Evolutionary conservation across 2,888 invertebrate species (phyloP).

Genomic region (Eristalis tenax): DNA sequence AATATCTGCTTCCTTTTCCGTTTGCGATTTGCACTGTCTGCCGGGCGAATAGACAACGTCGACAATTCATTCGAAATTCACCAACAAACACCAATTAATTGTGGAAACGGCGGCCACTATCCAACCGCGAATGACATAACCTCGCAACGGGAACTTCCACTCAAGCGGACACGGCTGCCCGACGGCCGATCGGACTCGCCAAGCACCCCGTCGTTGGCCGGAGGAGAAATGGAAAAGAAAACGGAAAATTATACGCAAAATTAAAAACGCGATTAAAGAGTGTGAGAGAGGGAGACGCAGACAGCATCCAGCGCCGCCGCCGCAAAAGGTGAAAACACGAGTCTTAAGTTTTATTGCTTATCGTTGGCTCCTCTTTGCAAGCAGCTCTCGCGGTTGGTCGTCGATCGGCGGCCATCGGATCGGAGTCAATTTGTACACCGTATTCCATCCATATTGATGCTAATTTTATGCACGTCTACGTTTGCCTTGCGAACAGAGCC

Average conservation of each 20-base stretch:
- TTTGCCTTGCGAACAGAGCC: neutral
- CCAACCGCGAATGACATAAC: slow-evolving; percentile 32
- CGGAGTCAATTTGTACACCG: neutral
- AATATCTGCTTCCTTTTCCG: neutral
- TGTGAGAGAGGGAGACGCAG: neutral
- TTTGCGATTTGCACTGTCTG: neutral
- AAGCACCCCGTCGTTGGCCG: neutral
- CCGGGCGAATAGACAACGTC: neutral
- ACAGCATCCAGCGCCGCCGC: neutral
- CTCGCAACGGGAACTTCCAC: slow-evolving; percentile 10
- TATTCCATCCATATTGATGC: neutral
- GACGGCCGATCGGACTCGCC: too few relatives aligned
- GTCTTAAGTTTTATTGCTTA: neutral
- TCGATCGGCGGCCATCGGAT: neutral
- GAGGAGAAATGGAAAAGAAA: slow-evolving; percentile 7
- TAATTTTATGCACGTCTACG: neutral
- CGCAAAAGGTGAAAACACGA: neutral
- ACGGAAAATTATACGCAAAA: slow-evolving; percentile 33
- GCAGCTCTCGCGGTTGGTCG: neutral
- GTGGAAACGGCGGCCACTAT: slow-evolving; percentile 16
- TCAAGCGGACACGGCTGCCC: neutral
- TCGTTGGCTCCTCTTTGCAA: neutral
- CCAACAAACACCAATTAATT: slow-evolving; percentile 29
- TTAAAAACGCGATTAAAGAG: slow-evolving; percentile 43
- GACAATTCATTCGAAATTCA: slow-evolving; percentile 21